Conservation (phyloP, 2,888 invertebrate genomes). For the Orchesellides sinensis region DNA sequence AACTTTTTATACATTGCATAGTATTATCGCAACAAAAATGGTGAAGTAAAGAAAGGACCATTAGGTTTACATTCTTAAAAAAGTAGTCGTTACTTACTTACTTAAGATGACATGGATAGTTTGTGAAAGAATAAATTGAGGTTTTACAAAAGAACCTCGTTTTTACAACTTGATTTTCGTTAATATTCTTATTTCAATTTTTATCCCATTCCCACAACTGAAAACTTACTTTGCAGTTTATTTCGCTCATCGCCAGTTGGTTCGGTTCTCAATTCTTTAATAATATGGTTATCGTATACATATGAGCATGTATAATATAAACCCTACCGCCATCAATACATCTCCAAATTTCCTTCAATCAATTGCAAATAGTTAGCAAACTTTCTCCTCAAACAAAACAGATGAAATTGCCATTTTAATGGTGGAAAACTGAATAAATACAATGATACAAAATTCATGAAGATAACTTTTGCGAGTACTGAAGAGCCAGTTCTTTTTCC, state of each 20-base stretch:
- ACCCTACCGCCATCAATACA: neutral
- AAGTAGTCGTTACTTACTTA: slow-evolving; percentile 37
- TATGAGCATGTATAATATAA: neutral
- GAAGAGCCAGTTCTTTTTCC: too few relatives aligned
- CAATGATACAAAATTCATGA: neutral
- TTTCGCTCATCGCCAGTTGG: too few relatives aligned
- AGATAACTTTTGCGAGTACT: neutral
- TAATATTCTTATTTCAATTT: neutral
- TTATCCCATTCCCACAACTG: too few relatives aligned
- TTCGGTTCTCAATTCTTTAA: too few relatives aligned
- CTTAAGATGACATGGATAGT: slow-evolving; percentile 50
- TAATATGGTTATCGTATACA: too few relatives aligned
- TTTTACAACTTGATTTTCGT: neutral
- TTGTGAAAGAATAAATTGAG: slow-evolving; percentile 56
- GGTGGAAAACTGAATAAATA: neutral
- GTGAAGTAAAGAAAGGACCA: slow-evolving; percentile 6
- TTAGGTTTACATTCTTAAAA: neutral
- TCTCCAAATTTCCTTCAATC: neutral
- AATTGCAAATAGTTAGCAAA: neutral
- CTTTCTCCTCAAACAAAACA: neutral
- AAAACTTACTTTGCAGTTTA: too few relatives aligned
- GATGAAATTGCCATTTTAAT: neutral
- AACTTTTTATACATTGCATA: too few relatives aligned
- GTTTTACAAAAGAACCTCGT: slow-evolving; percentile 31
- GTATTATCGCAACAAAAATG: too few relatives aligned